phyloP scores from a whole-genome alignment of 2,113 vertebrate species.

The Seriola quinqueradiata region DNA sequence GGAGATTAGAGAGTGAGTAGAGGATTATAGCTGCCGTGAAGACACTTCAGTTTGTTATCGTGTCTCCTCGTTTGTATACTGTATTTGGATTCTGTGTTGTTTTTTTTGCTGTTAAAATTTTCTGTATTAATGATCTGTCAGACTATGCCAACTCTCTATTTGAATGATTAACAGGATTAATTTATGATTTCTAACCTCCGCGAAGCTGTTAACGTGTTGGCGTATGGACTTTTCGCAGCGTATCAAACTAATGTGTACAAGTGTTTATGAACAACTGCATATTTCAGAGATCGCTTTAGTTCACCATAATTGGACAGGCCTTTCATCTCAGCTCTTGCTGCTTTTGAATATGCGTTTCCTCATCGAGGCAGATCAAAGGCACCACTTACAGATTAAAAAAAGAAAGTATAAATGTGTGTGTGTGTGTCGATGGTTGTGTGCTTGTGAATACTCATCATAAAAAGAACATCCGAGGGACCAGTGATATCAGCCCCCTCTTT shows the following conservation, averaged over 20 bases:
- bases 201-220: slow-evolving; percentile 19
- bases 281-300: slow-evolving; percentile 58
- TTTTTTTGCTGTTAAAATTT: slow-evolving; percentile 7
- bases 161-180: slow-evolving; percentile 44
- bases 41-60: too few species aligned
- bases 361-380: slow-evolving; percentile 77
- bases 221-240: not conserved
- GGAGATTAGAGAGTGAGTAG: too few species aligned
- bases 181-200: slow-evolving; percentile 30
- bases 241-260: slow-evolving; percentile 66
- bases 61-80: not conserved
- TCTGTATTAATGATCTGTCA: slow-evolving; percentile 29
- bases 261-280: slow-evolving; percentile 67
- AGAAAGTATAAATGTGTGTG: slow-evolving; percentile 33
- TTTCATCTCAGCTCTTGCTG: slow-evolving; percentile 68
- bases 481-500: slow-evolving; percentile 37
- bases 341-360: slow-evolving; percentile 70
- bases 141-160: slow-evolving; percentile 1
- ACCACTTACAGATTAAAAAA: slow-evolving; percentile 72
- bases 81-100: not conserved
- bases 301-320: slow-evolving; percentile 70
- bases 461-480: slow-evolving; percentile 57
- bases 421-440: not conserved
- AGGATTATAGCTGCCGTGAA: too few species aligned
- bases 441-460: slow-evolving; percentile 32